phyloP scores from a whole-genome alignment of 2,888 invertebrate species.

The Eupithecia exiguata region DNA sequence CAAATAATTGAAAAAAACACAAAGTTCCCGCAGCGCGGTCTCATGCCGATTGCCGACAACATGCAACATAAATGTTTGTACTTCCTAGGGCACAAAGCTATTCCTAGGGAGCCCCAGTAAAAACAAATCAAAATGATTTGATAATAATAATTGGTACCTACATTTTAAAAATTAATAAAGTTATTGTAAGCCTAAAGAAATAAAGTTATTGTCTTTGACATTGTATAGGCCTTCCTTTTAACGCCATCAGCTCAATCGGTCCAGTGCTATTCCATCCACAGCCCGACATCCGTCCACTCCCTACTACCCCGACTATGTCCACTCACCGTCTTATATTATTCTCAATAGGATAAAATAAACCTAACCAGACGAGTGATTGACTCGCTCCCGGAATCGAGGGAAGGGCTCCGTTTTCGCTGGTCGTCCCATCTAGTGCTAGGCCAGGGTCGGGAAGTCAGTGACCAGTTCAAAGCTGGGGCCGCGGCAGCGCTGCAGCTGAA shows the following conservation, averaged over 20 bases:
- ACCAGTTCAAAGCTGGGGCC: constrained; percentile 48
- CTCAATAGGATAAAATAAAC: constrained; percentile 61
- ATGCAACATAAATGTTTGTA: too few relatives aligned
- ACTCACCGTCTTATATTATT: background rate
- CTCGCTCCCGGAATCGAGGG: constrained; percentile 58
- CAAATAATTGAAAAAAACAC: too few relatives aligned
- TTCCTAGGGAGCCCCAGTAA: too few relatives aligned
- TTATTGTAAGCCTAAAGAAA: too few relatives aligned
- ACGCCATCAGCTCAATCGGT: background rate
- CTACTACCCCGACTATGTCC: background rate
- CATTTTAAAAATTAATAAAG: too few relatives aligned
- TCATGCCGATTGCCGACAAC: too few relatives aligned
- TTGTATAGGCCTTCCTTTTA: too few relatives aligned
- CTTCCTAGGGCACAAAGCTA: too few relatives aligned
- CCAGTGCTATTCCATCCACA: background rate
- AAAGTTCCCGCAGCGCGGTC: too few relatives aligned
- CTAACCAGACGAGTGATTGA: constrained; percentile 58
- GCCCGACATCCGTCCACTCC: background rate
- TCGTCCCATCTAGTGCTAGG: constrained; percentile 64
- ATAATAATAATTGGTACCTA: too few relatives aligned
- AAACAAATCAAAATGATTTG: too few relatives aligned
- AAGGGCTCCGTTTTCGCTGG: constrained; percentile 64
- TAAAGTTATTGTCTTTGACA: too few relatives aligned
- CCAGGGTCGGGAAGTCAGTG: constrained; percentile 47
- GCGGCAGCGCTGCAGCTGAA: constrained; percentile 54